Evolutionary conservation across 2,797 vertebrate species (phyloP), one percentile per base, ranked within the genome.

Genomic region (Platyrinchus mystaceus): DNA sequence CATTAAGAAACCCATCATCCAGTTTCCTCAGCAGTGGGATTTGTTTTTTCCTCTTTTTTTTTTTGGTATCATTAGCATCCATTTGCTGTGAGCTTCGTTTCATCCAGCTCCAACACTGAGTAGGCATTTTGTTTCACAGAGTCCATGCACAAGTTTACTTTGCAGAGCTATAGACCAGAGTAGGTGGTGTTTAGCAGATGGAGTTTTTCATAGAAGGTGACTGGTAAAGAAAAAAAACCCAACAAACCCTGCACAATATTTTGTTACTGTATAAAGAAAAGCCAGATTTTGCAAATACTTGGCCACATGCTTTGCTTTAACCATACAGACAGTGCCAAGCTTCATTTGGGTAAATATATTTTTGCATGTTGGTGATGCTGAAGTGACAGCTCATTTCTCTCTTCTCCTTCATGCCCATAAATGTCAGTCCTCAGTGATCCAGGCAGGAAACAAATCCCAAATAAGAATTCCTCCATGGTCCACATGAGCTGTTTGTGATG

Each of bases 51-150:
- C 0, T 24, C 12, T 47, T 30, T 18, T 36, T 41, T 63, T 41
- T 58, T 70, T 98, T 98, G 79, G 20, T 55, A 56, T 28, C 46
- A 24, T 80, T 84, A 68, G 53, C 8, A 96, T 97, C 98, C 98
- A 98, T 97, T 90, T 93, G 60, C 80, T 41, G 60, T 32, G 46
- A 89, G 59, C 66, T 55, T 68, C 50, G 12, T 80, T 90, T 81
- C 82, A 88, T 73, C 22, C 73, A 84, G 69, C 83, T 84, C 70
- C 43, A 53, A 8, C 87, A 39, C 30, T 2, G 47, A 87, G 94
- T 84, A 68, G 90, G 92, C 77, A 90, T 82, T 86, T 69, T 93
- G 39, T 70, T 94, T 89, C 44, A 3, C 59, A 73, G 68, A 88
- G 66, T 70, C 62, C 47, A 59, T 67, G 56, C 59, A 52, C 66